phyloP scores from a whole-genome alignment of 2,888 invertebrate genomes.

The Neoscelio sp. region DNA sequence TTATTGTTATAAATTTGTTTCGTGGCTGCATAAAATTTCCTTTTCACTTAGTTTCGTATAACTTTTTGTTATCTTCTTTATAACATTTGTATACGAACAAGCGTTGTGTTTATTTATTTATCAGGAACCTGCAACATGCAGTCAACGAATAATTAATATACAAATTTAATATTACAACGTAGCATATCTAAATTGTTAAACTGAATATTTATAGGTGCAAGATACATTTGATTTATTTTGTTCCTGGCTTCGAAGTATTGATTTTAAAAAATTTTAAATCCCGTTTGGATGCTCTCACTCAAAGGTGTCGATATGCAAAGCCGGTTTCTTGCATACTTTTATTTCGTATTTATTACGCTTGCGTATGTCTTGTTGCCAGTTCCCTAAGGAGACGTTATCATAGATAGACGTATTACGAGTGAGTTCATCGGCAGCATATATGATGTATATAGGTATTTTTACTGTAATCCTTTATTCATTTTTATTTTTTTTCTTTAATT shows the following conservation, averaged over 20 bases:
- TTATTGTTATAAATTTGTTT: too few relatives aligned
- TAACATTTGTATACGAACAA: too few relatives aligned
- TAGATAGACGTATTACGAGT: conserved; percentile 29
- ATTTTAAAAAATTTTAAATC: conserved; percentile 47
- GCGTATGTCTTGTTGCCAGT: conserved; percentile 36
- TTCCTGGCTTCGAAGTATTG: too few relatives aligned
- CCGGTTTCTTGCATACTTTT: conserved; percentile 57
- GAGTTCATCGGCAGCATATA: conserved; percentile 48
- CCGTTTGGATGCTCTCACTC: conserved; percentile 46
- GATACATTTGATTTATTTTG: too few relatives aligned
- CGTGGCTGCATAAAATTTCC: too few relatives aligned
- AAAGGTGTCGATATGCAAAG: conserved; percentile 52
- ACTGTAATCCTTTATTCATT: conserved; percentile 9
- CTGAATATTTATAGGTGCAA: too few relatives aligned
- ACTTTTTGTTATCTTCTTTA: conserved; percentile 16
- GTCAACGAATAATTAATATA: too few relatives aligned
- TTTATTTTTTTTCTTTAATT: conserved; percentile 1
- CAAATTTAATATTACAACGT: too few relatives aligned
- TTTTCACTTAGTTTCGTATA: too few relatives aligned
- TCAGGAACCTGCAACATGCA: too few relatives aligned
- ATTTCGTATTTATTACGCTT: neutral
- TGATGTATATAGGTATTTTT: conserved; percentile 31
- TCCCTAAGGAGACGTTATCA: conserved; percentile 48
- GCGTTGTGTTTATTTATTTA: too few relatives aligned
- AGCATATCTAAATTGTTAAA: too few relatives aligned